phyloP scores from a whole-genome alignment of 2,888 invertebrate species.

The Oligia strigilis region DNA sequence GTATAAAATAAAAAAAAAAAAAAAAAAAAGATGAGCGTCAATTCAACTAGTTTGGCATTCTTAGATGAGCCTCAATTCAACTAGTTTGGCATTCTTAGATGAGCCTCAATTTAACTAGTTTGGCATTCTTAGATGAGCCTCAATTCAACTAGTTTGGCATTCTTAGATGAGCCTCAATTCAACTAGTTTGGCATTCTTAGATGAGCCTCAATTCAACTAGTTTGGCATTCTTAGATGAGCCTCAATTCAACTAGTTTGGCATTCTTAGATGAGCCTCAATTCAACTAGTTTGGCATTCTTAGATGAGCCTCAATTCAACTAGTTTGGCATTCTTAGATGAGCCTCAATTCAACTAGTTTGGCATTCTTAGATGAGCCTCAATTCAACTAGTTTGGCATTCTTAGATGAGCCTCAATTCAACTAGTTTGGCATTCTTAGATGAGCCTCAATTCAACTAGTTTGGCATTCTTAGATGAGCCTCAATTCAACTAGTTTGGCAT shows the following conservation, averaged over 20 bases:
- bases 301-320: neutral
- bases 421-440: constrained; percentile 2
- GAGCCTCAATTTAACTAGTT: neutral
- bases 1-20: too few relatives aligned
- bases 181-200: constrained; percentile 1
- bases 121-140: too few relatives aligned
- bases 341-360: neutral
- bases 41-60: neutral
- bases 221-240: too few relatives aligned
- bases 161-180: neutral
- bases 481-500: constrained; percentile 7
- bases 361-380: neutral
- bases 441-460: neutral
- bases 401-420: neutral
- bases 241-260: constrained; percentile 3
- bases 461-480: too few relatives aligned
- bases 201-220: neutral
- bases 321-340: constrained; percentile 8
- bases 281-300: constrained; percentile 8
- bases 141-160: constrained; percentile 7
- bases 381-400: neutral
- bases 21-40: too few relatives aligned
- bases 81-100: constrained; percentile 2
- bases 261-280: too few relatives aligned
- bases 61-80: neutral